These are phyloP conservation scores for Hyla sarda DNA, from an alignment of 2,113 vertebrate species.

Conservation along the genomic window DNA sequence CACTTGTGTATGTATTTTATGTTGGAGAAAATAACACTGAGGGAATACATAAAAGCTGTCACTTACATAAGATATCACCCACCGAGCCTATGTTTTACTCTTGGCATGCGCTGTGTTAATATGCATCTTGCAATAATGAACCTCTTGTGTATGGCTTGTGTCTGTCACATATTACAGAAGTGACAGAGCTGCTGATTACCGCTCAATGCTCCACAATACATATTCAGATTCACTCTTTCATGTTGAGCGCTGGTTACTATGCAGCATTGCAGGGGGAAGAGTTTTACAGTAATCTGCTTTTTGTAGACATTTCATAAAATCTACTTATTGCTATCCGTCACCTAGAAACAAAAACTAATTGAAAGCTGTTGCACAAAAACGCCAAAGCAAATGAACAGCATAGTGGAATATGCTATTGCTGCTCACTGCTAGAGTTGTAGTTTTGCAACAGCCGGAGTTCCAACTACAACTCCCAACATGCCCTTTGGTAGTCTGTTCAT, in stretches of 20 bases:
- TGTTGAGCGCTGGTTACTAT: background rate
- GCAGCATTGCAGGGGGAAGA: background rate
- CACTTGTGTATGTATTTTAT: background rate
- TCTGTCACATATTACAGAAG: conserved; percentile 48
- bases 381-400: background rate
- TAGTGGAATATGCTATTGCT: background rate
- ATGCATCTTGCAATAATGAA: conserved; percentile 40
- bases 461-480: too few species aligned
- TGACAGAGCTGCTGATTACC: conserved; percentile 27
- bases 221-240: conserved; percentile 14
- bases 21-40: background rate
- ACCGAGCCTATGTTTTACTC: background rate
- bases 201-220: background rate
- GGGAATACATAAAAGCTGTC: background rate
- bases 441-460: too few species aligned
- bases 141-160: background rate
- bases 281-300: background rate
- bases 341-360: background rate
- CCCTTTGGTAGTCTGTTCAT: too few species aligned
- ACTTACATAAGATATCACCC: conserved; percentile 11
- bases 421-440: too few species aligned
- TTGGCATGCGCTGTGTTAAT: conserved; percentile 36
- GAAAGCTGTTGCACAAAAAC: conserved; percentile 4
- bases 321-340: background rate
- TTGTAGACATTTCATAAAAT: conserved; percentile 5